These are phyloP conservation scores for Chymomyza procnemis DNA, from an alignment of 2,888 invertebrate genomes.

Conservation along the genomic window DNA sequence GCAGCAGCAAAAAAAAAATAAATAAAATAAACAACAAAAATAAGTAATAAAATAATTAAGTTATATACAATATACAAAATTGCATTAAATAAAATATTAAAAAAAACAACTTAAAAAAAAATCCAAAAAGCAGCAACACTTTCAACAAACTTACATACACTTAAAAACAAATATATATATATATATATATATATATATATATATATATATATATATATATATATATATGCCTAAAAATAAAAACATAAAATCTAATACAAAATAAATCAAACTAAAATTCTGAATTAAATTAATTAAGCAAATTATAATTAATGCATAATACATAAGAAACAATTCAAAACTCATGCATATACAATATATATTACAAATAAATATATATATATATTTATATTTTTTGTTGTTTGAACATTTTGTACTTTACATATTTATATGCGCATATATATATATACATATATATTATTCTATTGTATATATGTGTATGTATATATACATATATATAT, in stretches of 20 bases:
- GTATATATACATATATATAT: background rate
- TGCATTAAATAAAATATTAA: background rate
- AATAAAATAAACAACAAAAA: background rate
- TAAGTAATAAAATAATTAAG: too few species aligned
- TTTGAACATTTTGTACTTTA: conserved; percentile 2
- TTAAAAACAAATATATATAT: background rate
- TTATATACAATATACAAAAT: background rate
- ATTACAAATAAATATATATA: background rate
- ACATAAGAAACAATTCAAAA: background rate
- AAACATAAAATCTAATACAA: background rate
- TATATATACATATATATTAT: background rate
- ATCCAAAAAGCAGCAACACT: background rate
- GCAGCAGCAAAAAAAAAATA: background rate
- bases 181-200: too few species aligned
- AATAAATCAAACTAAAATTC: background rate
- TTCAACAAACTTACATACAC: background rate
- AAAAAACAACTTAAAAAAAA: background rate
- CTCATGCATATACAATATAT: conserved; percentile 1
- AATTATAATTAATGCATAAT: background rate
- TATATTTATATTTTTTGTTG: conserved; percentile 5
- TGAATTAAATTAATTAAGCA: background rate
- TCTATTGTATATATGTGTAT: background rate
- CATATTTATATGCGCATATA: background rate
- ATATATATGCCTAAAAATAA: background rate
- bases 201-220: too few species aligned